Evolutionary conservation across 1,140 invertebrate genomes (phyloP).

Genomic region (Pemphigus obesinymphae): DNA sequence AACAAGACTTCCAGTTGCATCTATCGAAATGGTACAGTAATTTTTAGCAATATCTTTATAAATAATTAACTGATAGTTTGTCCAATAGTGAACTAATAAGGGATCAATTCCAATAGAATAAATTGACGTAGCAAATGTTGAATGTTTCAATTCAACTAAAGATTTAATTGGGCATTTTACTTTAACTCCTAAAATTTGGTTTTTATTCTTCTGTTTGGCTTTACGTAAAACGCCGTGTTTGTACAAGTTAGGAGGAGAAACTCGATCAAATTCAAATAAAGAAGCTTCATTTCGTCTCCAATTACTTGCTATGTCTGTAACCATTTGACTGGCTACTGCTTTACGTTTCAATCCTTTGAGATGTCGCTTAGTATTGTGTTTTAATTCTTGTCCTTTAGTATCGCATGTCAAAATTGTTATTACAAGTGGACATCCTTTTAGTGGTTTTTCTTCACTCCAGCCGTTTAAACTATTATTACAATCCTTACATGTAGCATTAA

Average conservation of each 20-base stretch:
- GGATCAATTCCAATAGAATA: neutral
- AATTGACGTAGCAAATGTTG: neutral
- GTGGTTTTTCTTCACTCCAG: neutral
- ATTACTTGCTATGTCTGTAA: neutral
- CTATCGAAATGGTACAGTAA: conserved; percentile 28
- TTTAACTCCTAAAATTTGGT: neutral
- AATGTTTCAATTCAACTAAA: neutral
- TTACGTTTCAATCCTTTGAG: neutral
- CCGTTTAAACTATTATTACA: neutral
- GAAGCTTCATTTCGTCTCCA: neutral
- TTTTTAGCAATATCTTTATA: neutral
- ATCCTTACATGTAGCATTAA: neutral
- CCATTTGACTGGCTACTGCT: neutral
- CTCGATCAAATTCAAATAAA: neutral
- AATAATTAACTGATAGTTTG: neutral
- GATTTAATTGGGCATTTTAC: neutral
- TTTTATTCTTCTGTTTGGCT: neutral
- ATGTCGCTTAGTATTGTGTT: neutral
- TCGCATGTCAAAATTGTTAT: neutral
- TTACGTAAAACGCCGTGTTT: neutral
- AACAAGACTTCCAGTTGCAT: neutral
- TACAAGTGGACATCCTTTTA: neutral
- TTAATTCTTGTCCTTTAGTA: neutral
- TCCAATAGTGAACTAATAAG: neutral
- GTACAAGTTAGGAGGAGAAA: neutral